phyloP scores from a whole-genome alignment of 2,797 vertebrate genomes.

The Pygocentrus nattereri region DNA sequence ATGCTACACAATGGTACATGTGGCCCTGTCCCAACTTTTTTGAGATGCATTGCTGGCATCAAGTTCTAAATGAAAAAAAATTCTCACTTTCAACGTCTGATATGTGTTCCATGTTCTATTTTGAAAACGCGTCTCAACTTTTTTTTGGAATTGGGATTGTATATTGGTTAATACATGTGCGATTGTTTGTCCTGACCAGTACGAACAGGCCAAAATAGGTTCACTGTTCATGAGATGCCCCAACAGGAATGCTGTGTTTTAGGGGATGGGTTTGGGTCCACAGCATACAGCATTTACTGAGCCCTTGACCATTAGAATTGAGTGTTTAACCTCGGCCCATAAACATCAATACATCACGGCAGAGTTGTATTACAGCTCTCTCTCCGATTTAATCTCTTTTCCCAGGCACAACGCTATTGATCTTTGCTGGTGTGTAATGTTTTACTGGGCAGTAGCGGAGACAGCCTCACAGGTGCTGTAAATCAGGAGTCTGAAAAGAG shows the following conservation, averaged over 20 bases:
- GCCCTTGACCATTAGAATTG: slow-evolving; percentile 77
- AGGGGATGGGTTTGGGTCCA: slow-evolving; percentile 2
- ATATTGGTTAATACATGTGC: no score
- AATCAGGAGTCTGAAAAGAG: slow-evolving; percentile 38
- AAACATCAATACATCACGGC: slow-evolving; percentile 77
- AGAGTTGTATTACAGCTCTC: slow-evolving; percentile 63
- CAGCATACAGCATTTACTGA: slow-evolving; percentile 77
- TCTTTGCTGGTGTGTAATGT: slow-evolving; percentile 74
- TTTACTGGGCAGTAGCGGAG: slow-evolving; percentile 65
- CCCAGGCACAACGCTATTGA: slow-evolving; percentile 78
- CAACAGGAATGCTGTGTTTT: no score
- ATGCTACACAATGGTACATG: no score
- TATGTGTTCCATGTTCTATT: no score
- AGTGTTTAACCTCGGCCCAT: slow-evolving; percentile 78
- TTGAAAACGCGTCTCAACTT: no score
- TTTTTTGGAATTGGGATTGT: no score
- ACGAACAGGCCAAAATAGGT: not conserved
- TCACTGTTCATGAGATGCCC: not conserved
- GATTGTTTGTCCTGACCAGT: not conserved
- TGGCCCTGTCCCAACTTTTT: no score
- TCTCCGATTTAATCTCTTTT: slow-evolving; percentile 74
- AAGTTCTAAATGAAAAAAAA: no score
- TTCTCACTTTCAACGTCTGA: no score
- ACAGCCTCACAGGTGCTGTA: slow-evolving; percentile 42
- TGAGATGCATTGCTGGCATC: no score